These are phyloP conservation scores for Heliconius himera DNA, from an alignment of 1,140 invertebrate species.

Conservation along the genomic window DNA sequence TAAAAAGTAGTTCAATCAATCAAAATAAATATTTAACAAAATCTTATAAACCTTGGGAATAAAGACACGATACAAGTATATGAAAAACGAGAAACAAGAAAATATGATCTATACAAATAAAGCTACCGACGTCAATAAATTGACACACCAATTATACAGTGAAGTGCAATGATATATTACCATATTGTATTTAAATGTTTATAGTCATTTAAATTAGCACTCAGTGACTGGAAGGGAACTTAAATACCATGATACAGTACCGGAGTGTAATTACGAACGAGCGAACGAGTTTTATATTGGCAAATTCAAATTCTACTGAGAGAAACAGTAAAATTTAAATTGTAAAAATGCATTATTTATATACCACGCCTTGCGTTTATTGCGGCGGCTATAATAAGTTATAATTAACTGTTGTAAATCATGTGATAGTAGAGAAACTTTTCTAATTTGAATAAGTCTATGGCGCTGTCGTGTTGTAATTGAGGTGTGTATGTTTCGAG, in stretches of 20 bases:
- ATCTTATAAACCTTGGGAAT: not conserved
- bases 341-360: conserved; percentile 6
- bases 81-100: not conserved
- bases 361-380: not conserved
- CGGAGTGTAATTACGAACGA: conserved; percentile 24
- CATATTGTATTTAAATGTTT: conserved; percentile 50
- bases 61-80: not conserved
- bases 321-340: conserved; percentile 21
- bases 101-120: conserved; percentile 1
- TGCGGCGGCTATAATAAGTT: not conserved
- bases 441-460: not conserved
- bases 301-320: conserved; percentile 22
- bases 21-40: not conserved
- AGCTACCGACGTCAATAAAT: conserved; percentile 41
- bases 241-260: conserved; percentile 30
- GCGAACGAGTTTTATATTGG: conserved; percentile 28
- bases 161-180: conserved; percentile 42
- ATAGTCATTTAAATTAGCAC: conserved; percentile 46
- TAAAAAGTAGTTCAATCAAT: no score
- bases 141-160: conserved; percentile 53
- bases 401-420: not conserved
- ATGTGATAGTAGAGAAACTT: not conserved
- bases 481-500: not conserved
- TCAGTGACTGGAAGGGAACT: conserved; percentile 23
- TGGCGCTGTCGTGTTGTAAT: not conserved